Base-by-base conservation (phyloP, 2,888 invertebrate genomes). In the Patella pellucida region DNA sequence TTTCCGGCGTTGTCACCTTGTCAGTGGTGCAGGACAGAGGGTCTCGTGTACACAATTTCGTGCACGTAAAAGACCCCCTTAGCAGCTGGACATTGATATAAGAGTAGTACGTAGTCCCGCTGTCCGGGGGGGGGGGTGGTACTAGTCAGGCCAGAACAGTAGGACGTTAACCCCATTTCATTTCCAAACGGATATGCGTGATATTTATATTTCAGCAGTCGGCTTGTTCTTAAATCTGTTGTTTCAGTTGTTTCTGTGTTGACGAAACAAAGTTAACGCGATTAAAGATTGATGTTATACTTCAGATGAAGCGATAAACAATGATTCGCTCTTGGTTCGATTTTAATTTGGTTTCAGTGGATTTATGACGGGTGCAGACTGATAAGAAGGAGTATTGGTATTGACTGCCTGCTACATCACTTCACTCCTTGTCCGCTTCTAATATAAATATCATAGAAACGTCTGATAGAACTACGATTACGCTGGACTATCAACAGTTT, bases 381-480 rank as follows among this genome's bases (percentile, higher is more conserved):
- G 67, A 52, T 41, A 52, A 51, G 41, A 68, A 41, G 50, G 68
- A 52, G 16, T 31, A 41, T 41, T 68, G 56, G 54, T 68, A 50
- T 50, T 52, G 52, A 27, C 50, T 27, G 69, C 69, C 62, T 41
- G 68, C 27, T 56, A 71, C 70, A 70, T 74, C 74, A 74, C 68
- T 70, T 67, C 52, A 31, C 23, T 51, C 52, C 27, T 71, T 75
- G 75, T 71, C 75, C 71, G 51, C 31, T 71, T 52, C 68, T 69
- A 67, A 75, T 75, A 72, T 69, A 75, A 50, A 52, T 72, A 68
- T 72, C 68, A 72, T 69, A 67, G 69, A 72, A 51, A 69, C n/a
- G 72, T 50, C 73, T 56, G 74, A 74, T 74, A 74, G 71, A 74
- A 74, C 67, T 67, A 50, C 70, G 62, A 74, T 74, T 74, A 74